Evolutionary conservation across 2,888 invertebrate genomes (phyloP).

Genomic region (Stegana nigrithorax): DNA sequence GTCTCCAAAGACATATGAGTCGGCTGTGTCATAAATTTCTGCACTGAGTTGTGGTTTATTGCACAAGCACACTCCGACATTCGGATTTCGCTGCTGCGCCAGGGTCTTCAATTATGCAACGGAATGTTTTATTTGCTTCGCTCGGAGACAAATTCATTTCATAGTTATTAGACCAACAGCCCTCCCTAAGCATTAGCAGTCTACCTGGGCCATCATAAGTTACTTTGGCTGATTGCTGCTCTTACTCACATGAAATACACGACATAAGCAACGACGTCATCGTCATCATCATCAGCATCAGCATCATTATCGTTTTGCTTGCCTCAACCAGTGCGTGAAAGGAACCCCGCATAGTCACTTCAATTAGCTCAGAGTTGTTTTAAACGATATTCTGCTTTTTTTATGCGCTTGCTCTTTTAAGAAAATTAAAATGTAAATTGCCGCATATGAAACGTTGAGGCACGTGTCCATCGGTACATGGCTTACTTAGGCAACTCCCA

Average conservation of each 20-base stretch:
- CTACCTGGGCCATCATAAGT: not conserved
- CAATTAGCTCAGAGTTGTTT: too few species aligned
- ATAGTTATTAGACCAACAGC: not conserved
- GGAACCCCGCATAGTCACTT: not conserved
- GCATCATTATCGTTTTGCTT: not conserved
- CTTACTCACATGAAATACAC: not conserved
- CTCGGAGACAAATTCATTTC: not conserved
- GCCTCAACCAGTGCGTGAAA: not conserved
- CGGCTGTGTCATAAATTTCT: not conserved
- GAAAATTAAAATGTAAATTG: too few species aligned
- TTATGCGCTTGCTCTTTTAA: too few species aligned
- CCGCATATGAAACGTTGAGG: too few species aligned
- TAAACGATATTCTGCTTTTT: too few species aligned
- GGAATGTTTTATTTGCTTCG: slow-evolving; percentile 4
- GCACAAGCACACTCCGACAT: not conserved
- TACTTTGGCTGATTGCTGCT: slow-evolving; percentile 6
- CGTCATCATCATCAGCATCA: not conserved
- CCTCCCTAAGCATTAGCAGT: not conserved
- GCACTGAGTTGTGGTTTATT: slow-evolving; percentile 1
- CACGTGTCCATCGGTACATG: too few species aligned
- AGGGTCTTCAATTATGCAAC: slow-evolving; percentile 7
- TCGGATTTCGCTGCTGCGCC: not conserved
- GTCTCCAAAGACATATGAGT: not conserved
- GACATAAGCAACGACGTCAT: not conserved
- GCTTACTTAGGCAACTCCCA: too few species aligned